Evolutionary conservation across 2,888 invertebrate genomes (phyloP).

Genomic region (Limnephilus lunatus): DNA sequence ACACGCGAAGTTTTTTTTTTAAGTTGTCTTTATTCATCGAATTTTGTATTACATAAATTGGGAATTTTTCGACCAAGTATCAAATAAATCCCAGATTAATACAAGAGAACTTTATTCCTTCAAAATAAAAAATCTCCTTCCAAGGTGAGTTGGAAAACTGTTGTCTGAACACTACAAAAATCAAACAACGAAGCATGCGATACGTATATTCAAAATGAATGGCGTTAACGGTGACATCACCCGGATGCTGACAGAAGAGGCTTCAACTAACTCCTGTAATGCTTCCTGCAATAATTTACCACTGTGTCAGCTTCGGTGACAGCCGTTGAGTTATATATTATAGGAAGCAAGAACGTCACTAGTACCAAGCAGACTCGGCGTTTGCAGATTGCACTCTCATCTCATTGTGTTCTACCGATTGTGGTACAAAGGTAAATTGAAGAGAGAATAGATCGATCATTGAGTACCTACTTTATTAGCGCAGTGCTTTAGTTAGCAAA

Average conservation of each 20-base stretch:
- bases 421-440: neutral
- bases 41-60: no score
- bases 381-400: neutral
- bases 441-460: neutral
- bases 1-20: no score
- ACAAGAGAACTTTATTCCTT: no score
- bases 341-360: neutral
- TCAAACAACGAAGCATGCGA: no score
- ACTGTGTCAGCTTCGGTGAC: neutral
- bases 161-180: no score
- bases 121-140: no score
- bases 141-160: no score
- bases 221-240: neutral
- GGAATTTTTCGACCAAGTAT: no score
- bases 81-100: no score
- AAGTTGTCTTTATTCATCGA: no score
- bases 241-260: neutral
- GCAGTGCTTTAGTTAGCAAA: neutral
- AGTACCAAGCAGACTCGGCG: neutral
- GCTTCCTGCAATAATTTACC: neutral
- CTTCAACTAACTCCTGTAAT: neutral
- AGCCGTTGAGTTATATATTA: neutral
- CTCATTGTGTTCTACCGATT: neutral
- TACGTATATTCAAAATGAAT: neutral
- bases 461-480: neutral